These are phyloP conservation scores for Rhabdomys dilectus DNA, from an alignment of 2,113 vertebrate genomes.

Conservation along the genomic window DNA sequence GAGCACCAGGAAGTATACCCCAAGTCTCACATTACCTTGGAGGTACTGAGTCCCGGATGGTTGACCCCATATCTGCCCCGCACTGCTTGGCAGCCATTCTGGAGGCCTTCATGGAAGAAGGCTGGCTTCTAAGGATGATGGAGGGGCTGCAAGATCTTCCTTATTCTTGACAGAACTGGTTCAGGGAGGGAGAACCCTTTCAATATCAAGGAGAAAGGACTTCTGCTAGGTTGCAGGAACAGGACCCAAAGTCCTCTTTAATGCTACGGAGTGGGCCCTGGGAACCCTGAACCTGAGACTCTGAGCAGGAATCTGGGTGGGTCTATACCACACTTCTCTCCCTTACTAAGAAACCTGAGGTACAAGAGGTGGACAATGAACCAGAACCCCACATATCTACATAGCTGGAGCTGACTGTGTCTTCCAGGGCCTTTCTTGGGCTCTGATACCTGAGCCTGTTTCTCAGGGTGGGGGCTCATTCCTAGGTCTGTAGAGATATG, in stretches of 20 bases:
- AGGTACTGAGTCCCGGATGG: not conserved
- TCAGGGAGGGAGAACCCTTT: rapidly evolving
- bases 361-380: rapidly evolving
- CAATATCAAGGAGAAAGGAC: not conserved
- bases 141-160: not conserved
- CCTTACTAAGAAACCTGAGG: not conserved
- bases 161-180: not conserved
- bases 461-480: not conserved
- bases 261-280: rapidly evolving
- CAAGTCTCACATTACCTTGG: not conserved
- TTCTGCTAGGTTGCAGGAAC: too few relatives aligned
- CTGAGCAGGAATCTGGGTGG: not conserved
- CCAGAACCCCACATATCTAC: not conserved
- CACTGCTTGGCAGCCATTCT: too few relatives aligned
- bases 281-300: rapidly evolving
- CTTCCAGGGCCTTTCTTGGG: not conserved
- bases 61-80: too few relatives aligned
- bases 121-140: not conserved
- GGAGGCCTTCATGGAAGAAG: too few relatives aligned
- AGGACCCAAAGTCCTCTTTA: too few relatives aligned
- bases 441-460: rapidly evolving
- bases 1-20: not conserved
- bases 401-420: not conserved
- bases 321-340: not conserved
- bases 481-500: slow-evolving; percentile 45